Conservation (phyloP, 2,888 invertebrate genomes). For the Andrena fulva region DNA sequence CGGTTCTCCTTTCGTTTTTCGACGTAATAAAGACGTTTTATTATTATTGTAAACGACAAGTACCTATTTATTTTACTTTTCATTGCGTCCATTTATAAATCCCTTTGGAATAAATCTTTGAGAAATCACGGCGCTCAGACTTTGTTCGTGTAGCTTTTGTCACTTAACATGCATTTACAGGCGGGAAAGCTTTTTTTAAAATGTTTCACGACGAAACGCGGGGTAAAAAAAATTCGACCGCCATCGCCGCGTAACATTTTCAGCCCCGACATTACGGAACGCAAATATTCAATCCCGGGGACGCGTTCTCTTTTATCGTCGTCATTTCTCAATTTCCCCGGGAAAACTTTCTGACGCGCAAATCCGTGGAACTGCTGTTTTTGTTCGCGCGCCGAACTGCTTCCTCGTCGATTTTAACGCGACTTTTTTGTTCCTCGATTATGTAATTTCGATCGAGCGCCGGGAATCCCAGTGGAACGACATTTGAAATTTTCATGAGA, state of each 20-base stretch:
- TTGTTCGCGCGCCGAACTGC: neutral
- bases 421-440: neutral
- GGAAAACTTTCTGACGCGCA: neutral
- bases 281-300: neutral
- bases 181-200: neutral
- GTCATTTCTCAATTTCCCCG: constrained; percentile 1
- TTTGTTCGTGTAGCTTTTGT: neutral
- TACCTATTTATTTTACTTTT: too few relatives aligned
- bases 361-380: constrained; percentile 8
- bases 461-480: neutral
- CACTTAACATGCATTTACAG: neutral
- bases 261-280: neutral
- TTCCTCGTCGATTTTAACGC: neutral
- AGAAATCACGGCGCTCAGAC: too few relatives aligned
- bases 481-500: neutral
- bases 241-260: neutral
- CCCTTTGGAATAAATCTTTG: too few relatives aligned
- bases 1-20: neutral
- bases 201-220: neutral
- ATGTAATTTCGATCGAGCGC: constrained; percentile 1
- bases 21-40: too few relatives aligned
- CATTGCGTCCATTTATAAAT: too few relatives aligned
- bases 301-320: constrained; percentile 3
- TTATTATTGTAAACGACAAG: too few relatives aligned
- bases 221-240: neutral